A percentile compares a stretch with the other conserved stretches of the same genome.
Evolutionary conservation across 1,140 invertebrate genomes (phyloP).

Genomic region (Caenorhabditis brenneri): DNA sequence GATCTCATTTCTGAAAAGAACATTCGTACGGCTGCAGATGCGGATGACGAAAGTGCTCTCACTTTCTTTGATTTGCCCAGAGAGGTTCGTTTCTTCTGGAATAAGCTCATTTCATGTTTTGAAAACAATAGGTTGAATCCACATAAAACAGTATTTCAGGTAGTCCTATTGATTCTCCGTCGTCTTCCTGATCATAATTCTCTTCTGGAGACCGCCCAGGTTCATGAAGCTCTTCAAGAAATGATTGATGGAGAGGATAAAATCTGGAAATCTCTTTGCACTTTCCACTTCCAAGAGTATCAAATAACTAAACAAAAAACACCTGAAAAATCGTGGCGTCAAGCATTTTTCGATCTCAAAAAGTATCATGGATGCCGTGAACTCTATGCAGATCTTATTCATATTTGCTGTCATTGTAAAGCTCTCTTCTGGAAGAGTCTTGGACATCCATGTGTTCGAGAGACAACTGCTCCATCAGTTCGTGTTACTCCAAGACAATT

Average conservation of each 20-base stretch:
- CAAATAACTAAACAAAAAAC: slow-evolving; percentile 73
- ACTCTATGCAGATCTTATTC: slow-evolving; percentile 91
- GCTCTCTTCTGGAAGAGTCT: slow-evolving; percentile 88
- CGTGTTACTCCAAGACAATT: slow-evolving; percentile 70
- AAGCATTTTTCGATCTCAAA: slow-evolving; percentile 68
- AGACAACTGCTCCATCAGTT: slow-evolving; percentile 66
- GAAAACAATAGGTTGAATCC: no score
- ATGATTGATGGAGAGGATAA: slow-evolving; percentile 82
- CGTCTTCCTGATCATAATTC: slow-evolving; percentile 89
- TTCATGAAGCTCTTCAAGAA: slow-evolving; percentile 79
- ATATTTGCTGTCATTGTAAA: slow-evolving; percentile 90
- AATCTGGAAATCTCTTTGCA: slow-evolving; percentile 87
- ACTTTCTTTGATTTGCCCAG: slow-evolving; percentile 88
- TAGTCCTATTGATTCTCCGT: slow-evolving; percentile 83
- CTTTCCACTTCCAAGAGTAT: slow-evolving; percentile 86
- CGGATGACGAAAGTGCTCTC: slow-evolving; percentile 79
- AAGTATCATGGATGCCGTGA: slow-evolving; percentile 53
- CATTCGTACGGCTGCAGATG: slow-evolving; percentile 75
- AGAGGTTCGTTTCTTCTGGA: slow-evolving; percentile 77
- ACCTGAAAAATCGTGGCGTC: slow-evolving; percentile 57
- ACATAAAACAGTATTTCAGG: background rate
- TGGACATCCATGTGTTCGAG: slow-evolving; percentile 68
- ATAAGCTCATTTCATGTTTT: no score
- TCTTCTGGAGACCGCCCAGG: slow-evolving; percentile 79
- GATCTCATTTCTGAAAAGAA: slow-evolving; percentile 46